Evolutionary conservation across 2,797 vertebrate genomes (phyloP).

Genomic region (Scolopax bukidnonensis): DNA sequence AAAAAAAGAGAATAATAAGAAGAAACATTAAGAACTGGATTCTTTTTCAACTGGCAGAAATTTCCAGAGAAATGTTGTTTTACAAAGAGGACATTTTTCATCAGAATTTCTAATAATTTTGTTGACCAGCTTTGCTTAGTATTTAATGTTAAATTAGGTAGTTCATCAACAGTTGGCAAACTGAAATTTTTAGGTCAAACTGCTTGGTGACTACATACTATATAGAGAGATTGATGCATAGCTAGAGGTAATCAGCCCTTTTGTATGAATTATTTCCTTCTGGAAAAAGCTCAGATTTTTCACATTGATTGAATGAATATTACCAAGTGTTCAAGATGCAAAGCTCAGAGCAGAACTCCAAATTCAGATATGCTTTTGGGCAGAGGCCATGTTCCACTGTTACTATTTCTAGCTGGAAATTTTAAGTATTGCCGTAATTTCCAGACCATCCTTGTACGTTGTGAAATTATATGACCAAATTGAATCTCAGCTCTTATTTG

Average conservation of each 20-base stretch:
- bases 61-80: background rate
- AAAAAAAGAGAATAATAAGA: background rate
- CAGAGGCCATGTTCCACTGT: background rate
- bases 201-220: background rate
- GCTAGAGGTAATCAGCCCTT: background rate
- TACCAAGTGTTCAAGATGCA: background rate
- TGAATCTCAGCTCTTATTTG: background rate
- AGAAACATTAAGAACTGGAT: accelerated
- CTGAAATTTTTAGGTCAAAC: background rate
- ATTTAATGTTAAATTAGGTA: background rate
- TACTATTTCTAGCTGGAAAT: background rate
- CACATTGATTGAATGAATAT: background rate
- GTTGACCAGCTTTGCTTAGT: background rate
- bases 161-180: background rate
- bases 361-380: background rate
- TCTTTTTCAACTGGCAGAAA: background rate
- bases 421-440: background rate
- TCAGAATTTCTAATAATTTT: background rate
- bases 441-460: background rate
- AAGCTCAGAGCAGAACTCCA: background rate
- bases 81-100: background rate
- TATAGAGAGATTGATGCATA: background rate
- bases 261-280: background rate
- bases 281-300: conserved; percentile 7
- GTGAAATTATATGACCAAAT: background rate